Conservation (phyloP, 1,140 invertebrate species). For the Zaprionus inermis region DNA sequence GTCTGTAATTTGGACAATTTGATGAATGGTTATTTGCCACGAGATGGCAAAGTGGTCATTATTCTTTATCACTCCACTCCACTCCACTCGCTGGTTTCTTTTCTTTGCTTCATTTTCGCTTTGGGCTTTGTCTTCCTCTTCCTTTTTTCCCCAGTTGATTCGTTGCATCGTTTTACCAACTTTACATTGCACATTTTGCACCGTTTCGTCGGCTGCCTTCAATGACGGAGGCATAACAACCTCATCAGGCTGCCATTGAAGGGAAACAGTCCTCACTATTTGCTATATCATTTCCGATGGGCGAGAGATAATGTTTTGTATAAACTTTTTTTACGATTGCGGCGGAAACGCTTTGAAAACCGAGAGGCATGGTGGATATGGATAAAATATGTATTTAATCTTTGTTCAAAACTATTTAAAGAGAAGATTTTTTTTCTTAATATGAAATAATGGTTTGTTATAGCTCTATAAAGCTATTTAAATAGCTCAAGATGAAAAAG, state of each 20-base stretch:
- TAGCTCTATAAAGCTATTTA: no score
- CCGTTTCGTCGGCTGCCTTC: slow-evolving; percentile 24
- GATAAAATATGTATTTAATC: neutral
- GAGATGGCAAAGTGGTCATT: slow-evolving; percentile 84
- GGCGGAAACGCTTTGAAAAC: neutral
- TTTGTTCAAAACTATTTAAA: neutral
- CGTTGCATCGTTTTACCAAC: slow-evolving; percentile 67
- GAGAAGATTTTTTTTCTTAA: no score
- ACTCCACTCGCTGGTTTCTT: slow-evolving; percentile 17
- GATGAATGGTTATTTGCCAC: slow-evolving; percentile 84
- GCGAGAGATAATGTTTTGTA: neutral
- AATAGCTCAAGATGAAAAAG: no score
- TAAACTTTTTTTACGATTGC: neutral
- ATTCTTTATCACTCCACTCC: slow-evolving; percentile 72
- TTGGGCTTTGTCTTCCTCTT: slow-evolving; percentile 4
- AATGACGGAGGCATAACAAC: slow-evolving; percentile 34
- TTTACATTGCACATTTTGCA: slow-evolving; percentile 63
- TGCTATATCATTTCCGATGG: slow-evolving; percentile 37
- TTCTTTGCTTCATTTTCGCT: slow-evolving; percentile 44
- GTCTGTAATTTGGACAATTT: slow-evolving; percentile 84
- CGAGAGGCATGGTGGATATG: no score
- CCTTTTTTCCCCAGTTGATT: slow-evolving; percentile 32
- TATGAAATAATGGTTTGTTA: no score
- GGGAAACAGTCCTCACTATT: slow-evolving; percentile 10
- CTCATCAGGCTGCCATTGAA: slow-evolving; percentile 24